Conservation (phyloP, 2,888 invertebrate species). For the Drosophila multiciliata region DNA sequence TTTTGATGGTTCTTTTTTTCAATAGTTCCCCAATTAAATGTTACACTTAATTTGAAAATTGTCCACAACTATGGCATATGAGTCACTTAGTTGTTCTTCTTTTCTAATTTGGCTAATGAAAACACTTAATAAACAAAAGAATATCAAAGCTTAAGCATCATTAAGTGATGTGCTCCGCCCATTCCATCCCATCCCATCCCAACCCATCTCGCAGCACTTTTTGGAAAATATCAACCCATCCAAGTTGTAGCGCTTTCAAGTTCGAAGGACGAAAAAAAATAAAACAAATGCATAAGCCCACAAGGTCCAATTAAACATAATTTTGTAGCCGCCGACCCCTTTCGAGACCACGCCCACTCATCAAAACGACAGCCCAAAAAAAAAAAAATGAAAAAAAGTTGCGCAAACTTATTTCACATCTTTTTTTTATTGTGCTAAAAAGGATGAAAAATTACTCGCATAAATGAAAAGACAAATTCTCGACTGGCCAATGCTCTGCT, state of each 20-base stretch:
- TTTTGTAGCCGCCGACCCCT: slow-evolving; percentile 49
- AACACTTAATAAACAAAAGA: slow-evolving; percentile 11
- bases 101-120: neutral
- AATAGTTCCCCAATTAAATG: neutral
- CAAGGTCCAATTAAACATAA: slow-evolving; percentile 77
- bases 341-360: slow-evolving; percentile 34
- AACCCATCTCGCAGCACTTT: slow-evolving; percentile 14
- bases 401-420: slow-evolving; percentile 32
- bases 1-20: neutral
- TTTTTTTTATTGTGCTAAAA: neutral
- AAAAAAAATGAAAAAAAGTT: slow-evolving; percentile 27
- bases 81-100: neutral
- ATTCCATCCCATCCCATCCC: neutral
- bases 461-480: slow-evolving; percentile 11
- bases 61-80: neutral
- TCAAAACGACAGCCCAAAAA: neutral
- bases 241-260: slow-evolving; percentile 40
- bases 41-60: neutral
- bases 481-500: slow-evolving; percentile 30
- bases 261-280: slow-evolving; percentile 6
- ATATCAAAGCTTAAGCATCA: slow-evolving; percentile 15
- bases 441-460: slow-evolving; percentile 12
- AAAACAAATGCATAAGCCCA: slow-evolving; percentile 54
- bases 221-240: slow-evolving; percentile 24
- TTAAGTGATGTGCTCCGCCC: slow-evolving; percentile 28